A percentile compares a stretch with the other conserved stretches of the same genome.
These are phyloP conservation scores for Drepanosiphum platanoidis DNA, from an alignment of 2,888 invertebrate species.

Conservation along the genomic window DNA sequence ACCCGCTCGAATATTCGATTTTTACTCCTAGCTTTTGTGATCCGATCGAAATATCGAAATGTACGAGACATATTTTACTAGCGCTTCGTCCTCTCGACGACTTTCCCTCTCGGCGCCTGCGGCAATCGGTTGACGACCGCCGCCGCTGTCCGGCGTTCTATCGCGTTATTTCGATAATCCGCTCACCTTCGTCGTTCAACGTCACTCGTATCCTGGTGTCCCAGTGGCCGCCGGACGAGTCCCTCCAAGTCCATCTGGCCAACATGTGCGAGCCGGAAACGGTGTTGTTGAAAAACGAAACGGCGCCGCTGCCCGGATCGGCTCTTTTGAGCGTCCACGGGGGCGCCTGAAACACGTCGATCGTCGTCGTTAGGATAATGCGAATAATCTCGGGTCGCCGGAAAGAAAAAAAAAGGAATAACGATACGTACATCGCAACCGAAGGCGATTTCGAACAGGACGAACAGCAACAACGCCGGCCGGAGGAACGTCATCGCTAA, in stretches of 20 bases:
- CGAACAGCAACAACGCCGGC: neutral
- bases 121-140: too few species aligned
- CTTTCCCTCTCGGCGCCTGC: too few species aligned
- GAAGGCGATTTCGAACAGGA: neutral
- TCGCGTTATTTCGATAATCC: too few species aligned
- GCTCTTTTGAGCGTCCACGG: conserved; percentile 59
- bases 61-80: too few species aligned
- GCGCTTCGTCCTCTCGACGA: too few species aligned
- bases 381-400: too few species aligned
- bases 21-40: too few species aligned
- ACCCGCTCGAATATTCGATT: too few species aligned
- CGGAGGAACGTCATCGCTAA: conserved; percentile 18
- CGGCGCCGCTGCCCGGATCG: conserved; percentile 36
- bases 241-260: conserved; percentile 62
- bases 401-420: too few species aligned
- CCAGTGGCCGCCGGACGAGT: conserved; percentile 60
- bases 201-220: conserved; percentile 61
- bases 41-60: too few species aligned
- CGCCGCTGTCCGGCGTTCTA: too few species aligned
- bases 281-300: conserved; percentile 62
- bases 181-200: conserved; percentile 51
- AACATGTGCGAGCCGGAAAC: conserved; percentile 57
- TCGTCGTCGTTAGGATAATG: neutral
- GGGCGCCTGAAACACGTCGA: conserved; percentile 4
- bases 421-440: conserved; percentile 30